Conservation (phyloP, 2,888 invertebrate genomes). For the Linnaemya vulpina region DNA sequence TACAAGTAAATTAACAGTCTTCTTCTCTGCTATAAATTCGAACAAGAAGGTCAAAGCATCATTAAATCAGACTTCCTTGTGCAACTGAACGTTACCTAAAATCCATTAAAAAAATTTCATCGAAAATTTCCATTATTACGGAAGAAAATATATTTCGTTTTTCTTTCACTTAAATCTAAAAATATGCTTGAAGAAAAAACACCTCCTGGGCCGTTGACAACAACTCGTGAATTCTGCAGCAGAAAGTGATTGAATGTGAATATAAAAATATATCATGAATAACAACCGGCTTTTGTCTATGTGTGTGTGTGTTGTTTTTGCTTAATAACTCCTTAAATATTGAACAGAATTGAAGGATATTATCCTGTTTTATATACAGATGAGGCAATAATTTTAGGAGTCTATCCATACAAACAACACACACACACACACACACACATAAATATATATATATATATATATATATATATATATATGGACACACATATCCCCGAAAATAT, state of each 20-base stretch:
- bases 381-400: conserved; percentile 61
- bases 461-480: conserved; percentile 51
- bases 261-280: conserved; percentile 19
- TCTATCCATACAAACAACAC: too few species aligned
- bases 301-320: not conserved
- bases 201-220: conserved; percentile 57
- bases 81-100: conserved; percentile 1
- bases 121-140: conserved; percentile 17
- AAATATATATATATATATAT: conserved; percentile 38
- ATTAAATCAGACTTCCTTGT: not conserved
- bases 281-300: conserved; percentile 38
- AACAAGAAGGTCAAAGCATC: conserved; percentile 8
- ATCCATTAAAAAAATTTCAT: conserved; percentile 1
- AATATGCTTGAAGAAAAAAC: conserved; percentile 13
- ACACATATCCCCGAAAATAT: conserved; percentile 45
- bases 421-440: conserved; percentile 53
- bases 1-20: too few species aligned
- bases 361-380: conserved; percentile 35
- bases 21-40: not conserved
- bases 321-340: conserved; percentile 39
- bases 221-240: conserved; percentile 1
- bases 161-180: conserved; percentile 9
- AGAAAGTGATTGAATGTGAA: not conserved
- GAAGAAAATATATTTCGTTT: not conserved
- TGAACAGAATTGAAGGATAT: conserved; percentile 45